Evolutionary conservation across 1,140 invertebrate genomes (phyloP).

Genomic region (Pectinophora gossypiella): DNA sequence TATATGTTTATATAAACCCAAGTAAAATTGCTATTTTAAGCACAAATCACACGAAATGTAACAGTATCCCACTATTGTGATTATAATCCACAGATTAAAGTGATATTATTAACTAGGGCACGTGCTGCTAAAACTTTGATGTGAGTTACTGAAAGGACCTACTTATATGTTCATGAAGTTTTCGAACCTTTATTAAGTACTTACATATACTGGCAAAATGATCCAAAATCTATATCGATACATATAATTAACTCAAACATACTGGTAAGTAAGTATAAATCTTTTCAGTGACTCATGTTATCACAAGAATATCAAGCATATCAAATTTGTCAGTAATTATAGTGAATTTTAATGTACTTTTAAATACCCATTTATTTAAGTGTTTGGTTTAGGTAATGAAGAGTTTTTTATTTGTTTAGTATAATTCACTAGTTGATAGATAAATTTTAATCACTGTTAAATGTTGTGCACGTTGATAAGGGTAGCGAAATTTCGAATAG

Average conservation of each 20-base stretch:
- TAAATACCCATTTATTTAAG: slow-evolving; percentile 43
- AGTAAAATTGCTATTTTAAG: slow-evolving; percentile 18
- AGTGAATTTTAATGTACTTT: slow-evolving; percentile 46
- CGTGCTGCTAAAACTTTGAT: slow-evolving; percentile 24
- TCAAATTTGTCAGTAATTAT: slow-evolving; percentile 47
- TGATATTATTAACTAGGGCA: slow-evolving; percentile 19
- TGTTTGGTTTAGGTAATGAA: slow-evolving; percentile 40
- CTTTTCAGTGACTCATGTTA: not conserved
- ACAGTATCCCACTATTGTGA: slow-evolving; percentile 23
- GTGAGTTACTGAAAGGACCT: slow-evolving; percentile 20
- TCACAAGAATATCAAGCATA: slow-evolving; percentile 71
- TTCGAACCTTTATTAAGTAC: too few relatives aligned
- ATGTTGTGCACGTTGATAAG: slow-evolving; percentile 70
- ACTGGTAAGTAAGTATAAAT: too few relatives aligned
- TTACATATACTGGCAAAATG: too few relatives aligned
- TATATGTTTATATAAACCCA: slow-evolving; percentile 60
- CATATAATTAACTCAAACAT: too few relatives aligned
- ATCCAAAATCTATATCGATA: too few relatives aligned
- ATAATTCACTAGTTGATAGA: slow-evolving; percentile 58
- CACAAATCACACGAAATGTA: slow-evolving; percentile 41
- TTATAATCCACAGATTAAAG: slow-evolving; percentile 31
- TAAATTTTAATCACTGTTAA: slow-evolving; percentile 72
- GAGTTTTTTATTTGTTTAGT: slow-evolving; percentile 54
- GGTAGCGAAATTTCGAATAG: slow-evolving; percentile 54
- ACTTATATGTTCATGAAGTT: too few relatives aligned